phyloP scores from a whole-genome alignment of 2,113 vertebrate species.

The Bos javanicus region DNA sequence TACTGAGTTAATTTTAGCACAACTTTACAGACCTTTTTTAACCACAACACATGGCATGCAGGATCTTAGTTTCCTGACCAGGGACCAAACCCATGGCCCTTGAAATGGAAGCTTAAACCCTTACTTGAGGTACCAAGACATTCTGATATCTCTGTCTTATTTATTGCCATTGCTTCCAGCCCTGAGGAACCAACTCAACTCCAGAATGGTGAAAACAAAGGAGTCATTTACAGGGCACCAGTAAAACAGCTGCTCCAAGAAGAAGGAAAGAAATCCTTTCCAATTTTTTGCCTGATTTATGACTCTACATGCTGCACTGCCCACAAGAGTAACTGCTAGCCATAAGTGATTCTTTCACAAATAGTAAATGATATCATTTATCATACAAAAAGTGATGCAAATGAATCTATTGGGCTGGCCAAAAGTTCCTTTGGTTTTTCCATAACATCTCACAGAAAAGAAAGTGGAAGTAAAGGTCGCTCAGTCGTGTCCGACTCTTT shows the following conservation, averaged over 20 bases:
- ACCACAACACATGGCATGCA: not conserved
- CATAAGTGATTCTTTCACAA: not conserved
- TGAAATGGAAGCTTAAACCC: not conserved
- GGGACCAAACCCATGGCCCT: not conserved
- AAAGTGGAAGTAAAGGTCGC: fast-evolving
- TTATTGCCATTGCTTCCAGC: not conserved
- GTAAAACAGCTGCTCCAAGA: not conserved
- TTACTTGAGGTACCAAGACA: not conserved
- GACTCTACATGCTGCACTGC: not conserved
- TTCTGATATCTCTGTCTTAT: not conserved
- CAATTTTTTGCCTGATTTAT: not conserved
- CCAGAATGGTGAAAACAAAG: not conserved
- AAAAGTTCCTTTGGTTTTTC: not conserved
- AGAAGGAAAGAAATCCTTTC: not conserved
- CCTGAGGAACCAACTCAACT: not conserved
- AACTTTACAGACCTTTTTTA: not conserved
- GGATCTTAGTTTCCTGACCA: not conserved
- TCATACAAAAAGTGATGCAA: not conserved
- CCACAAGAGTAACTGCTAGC: fast-evolving
- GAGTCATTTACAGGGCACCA: not conserved
- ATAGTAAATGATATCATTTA: not conserved
- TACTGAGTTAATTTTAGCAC: not conserved
- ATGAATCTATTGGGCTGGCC: not conserved
- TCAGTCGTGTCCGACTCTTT: fast-evolving
- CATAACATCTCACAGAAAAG: not conserved